Evolutionary conservation across 2,888 invertebrate species (phyloP).

Genomic region (Hetaerina titia): DNA sequence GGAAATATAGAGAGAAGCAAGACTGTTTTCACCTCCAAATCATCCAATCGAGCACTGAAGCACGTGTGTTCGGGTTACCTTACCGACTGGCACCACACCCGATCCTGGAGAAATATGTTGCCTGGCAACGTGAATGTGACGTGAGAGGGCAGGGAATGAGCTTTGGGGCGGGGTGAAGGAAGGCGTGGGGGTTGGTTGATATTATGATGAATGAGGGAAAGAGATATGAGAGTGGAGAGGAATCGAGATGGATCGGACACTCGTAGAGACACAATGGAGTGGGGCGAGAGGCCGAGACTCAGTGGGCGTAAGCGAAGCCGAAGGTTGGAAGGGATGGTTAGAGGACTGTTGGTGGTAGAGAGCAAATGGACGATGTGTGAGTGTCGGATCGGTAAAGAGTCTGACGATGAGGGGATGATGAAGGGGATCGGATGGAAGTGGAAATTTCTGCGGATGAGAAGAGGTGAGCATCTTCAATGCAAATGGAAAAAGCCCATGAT

Average conservation of each 20-base stretch:
- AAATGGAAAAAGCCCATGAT: not conserved
- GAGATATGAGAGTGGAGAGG: not conserved
- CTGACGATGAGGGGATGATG: not conserved
- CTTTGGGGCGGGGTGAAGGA: not conserved
- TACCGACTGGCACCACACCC: not conserved
- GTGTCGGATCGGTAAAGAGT: no score
- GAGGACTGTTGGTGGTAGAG: no score
- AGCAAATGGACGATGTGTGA: no score
- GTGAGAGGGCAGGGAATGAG: not conserved
- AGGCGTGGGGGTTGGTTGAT: not conserved
- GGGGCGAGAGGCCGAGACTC: not conserved
- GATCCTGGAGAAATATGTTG: not conserved
- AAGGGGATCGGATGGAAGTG: not conserved
- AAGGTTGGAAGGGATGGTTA: not conserved
- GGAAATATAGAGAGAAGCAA: no score
- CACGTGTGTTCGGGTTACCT: not conserved
- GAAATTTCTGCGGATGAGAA: not conserved
- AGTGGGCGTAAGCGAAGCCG: not conserved
- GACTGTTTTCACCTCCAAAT: no score
- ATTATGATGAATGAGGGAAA: not conserved
- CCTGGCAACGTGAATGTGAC: not conserved
- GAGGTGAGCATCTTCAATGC: not conserved
- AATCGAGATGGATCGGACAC: conserved; percentile 28
- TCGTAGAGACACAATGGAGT: not conserved
- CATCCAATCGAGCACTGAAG: not conserved